phyloP scores from a whole-genome alignment of 2,888 invertebrate genomes.

The Amphipoea oculea region DNA sequence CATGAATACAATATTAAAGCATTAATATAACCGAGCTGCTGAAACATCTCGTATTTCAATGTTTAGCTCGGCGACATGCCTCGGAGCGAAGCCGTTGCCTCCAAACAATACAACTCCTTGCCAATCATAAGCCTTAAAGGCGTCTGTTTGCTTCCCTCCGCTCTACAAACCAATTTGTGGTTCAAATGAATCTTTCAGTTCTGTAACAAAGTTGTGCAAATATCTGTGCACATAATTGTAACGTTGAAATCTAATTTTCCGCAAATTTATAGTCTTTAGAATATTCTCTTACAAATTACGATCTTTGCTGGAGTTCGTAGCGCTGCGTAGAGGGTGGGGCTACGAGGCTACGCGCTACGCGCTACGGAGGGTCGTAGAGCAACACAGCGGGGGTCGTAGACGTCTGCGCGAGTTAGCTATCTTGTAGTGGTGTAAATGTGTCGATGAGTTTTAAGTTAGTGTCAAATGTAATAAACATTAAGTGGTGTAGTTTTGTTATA shows the following conservation, averaged over 20 bases:
- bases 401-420: constrained; percentile 36
- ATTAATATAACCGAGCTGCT: constrained; percentile 16
- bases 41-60: constrained; percentile 25
- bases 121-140: constrained; percentile 50
- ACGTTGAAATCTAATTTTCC: constrained; percentile 58
- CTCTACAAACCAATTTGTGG: constrained; percentile 52
- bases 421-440: constrained; percentile 33
- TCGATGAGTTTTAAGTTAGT: constrained; percentile 23
- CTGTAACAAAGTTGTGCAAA: constrained; percentile 52
- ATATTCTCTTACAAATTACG: constrained; percentile 61
- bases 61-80: constrained; percentile 26
- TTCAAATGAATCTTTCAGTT: constrained; percentile 49
- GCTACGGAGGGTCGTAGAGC: constrained; percentile 68
- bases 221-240: constrained; percentile 55
- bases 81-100: constrained; percentile 24
- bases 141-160: constrained; percentile 30
- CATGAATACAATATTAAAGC: constrained; percentile 14
- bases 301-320: constrained; percentile 56
- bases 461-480: too few relatives aligned
- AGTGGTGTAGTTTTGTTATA: background rate
- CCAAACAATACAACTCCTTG: constrained; percentile 38
- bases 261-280: constrained; percentile 57
- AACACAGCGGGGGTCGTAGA: constrained; percentile 53
- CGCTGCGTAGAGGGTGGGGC: constrained; percentile 60
- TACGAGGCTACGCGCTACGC: constrained; percentile 65